phyloP scores from a whole-genome alignment of 2,888 invertebrate genomes.

The Trissolcus brochymenae region DNA sequence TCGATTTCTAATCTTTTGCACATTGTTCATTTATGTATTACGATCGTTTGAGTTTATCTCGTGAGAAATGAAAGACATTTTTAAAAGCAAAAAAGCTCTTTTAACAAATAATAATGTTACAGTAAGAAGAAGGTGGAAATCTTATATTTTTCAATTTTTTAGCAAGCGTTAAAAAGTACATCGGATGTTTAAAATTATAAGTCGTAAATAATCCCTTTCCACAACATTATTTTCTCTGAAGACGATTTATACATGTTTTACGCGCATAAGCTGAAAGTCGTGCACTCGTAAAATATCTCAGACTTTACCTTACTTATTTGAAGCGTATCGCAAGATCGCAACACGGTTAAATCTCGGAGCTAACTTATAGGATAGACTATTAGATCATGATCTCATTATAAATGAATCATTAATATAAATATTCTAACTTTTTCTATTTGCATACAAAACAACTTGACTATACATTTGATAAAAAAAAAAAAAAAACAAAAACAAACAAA shows the following conservation, averaged over 20 bases:
- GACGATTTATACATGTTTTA: constrained; percentile 40
- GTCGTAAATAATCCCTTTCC: constrained; percentile 47
- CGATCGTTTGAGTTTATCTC: no score
- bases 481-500: no score
- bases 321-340: constrained; percentile 11
- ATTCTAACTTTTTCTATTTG: no score
- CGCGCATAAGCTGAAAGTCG: constrained; percentile 38
- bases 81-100: no score
- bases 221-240: constrained; percentile 37
- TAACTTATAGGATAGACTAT: background rate
- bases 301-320: constrained; percentile 17
- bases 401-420: no score
- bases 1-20: no score
- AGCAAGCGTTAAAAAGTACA: constrained; percentile 49
- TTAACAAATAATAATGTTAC: constrained; percentile 18
- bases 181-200: constrained; percentile 49
- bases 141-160: constrained; percentile 40
- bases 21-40: no score
- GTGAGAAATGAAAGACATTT: no score
- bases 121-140: constrained; percentile 36
- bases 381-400: background rate
- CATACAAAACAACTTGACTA: no score
- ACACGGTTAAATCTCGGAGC: constrained; percentile 3
- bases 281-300: constrained; percentile 39
- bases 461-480: no score